Evolutionary conservation across 2,888 invertebrate genomes (phyloP).

Genomic region (Eutolmus rufibarbis): DNA sequence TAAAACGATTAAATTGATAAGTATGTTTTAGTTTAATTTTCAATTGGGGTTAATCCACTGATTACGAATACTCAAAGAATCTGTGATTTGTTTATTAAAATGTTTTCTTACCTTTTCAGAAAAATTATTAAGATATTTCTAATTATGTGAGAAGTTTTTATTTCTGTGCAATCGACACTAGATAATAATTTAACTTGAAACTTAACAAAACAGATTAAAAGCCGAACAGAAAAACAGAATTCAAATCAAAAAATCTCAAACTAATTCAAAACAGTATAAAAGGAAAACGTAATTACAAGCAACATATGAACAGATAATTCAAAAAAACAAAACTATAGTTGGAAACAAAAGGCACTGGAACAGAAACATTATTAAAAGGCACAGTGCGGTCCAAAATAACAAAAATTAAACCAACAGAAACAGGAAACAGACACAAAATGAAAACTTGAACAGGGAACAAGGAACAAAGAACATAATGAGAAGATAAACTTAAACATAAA

Average conservation of each 20-base stretch:
- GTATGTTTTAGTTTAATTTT: no score
- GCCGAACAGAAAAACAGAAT: not conserved
- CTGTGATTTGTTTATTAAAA: no score
- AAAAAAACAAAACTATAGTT: not conserved
- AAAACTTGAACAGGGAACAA: not conserved
- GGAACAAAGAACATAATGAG: not conserved
- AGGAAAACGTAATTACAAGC: not conserved
- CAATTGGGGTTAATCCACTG: no score
- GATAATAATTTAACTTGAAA: not conserved
- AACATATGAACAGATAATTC: not conserved
- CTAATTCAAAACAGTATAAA: not conserved
- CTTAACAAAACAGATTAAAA: not conserved
- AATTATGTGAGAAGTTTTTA: not conserved
- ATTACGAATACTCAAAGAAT: no score
- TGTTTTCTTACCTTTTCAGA: no score
- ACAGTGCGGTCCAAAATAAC: not conserved
- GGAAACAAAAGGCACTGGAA: not conserved
- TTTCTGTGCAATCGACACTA: not conserved
- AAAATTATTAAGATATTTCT: not conserved
- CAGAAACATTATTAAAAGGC: not conserved
- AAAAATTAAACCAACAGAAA: not conserved
- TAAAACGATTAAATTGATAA: no score
- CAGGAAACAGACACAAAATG: not conserved
- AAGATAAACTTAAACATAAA: not conserved
- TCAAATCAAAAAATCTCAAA: not conserved